Base-by-base conservation (phyloP, 2,113 vertebrate genomes). In the Oenanthe melanoleuca region DNA sequence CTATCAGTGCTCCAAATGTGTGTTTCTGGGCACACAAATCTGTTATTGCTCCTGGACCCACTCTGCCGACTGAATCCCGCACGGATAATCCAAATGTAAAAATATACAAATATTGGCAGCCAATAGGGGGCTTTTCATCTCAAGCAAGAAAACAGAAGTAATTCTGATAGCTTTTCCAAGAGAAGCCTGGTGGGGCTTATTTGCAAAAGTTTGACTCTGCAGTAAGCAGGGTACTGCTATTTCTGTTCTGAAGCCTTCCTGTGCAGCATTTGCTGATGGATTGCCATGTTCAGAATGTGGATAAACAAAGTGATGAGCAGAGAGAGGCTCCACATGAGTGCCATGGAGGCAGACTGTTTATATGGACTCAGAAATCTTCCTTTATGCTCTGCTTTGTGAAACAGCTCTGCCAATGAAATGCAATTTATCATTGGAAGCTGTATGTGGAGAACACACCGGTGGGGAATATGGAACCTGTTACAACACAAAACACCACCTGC, bases 81-180 rank as follows among this genome's bases (percentile, higher is more conserved):
- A 73, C 1, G 2, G 89, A 95, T 89, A 94, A 93, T 94, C 82
- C 94, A 95, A 94, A 95, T 91, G 77, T 89, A 94, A 88, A 96
- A 97, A 93, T 73, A 94, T 25, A 96, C 82, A 93, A 83, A 96
- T 93, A 93, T 92, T 96, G 95, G 94, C 89, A 96, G 83, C 85
- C 94, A 94, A 88, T 67, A 89, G 93, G 96, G 72, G 88, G 88
- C 87, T 97, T 97, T 97, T 93, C 91, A 93, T 95, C 77, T 91
- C 85, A 50, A 79, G 77, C 71, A 95, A 88, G 89, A 69, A 91
- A 97, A 96, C 77, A 96, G 79, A 96, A 97, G 81, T 95, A 91
- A 93, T 93, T 96, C 89, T 89, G 89, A 96, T 95, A 67, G 95
- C 92, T 95, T 88, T 97, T 95, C 91, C 95, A 94, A 96, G 91